Evolutionary conservation across 2,113 vertebrate genomes (phyloP).

Genomic region (Sapajus apella): DNA sequence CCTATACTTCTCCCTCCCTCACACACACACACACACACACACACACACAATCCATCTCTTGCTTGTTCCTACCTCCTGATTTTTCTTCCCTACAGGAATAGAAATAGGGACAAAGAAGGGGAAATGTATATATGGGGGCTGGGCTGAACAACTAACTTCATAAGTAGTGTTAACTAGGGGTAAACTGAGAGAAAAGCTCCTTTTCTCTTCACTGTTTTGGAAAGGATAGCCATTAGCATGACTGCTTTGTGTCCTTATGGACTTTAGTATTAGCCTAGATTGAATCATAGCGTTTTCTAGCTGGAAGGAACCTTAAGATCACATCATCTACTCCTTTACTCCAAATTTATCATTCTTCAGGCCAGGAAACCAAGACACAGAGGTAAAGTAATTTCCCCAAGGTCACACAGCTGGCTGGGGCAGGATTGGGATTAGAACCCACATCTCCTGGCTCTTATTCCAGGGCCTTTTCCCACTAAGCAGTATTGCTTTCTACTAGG

Average conservation of each 20-base stretch:
- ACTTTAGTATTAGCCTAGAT: slow-evolving; percentile 72
- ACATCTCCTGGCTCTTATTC: slow-evolving; percentile 62
- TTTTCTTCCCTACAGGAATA: slow-evolving; percentile 71
- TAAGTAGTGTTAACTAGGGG: slow-evolving; percentile 61
- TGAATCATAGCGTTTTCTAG: slow-evolving; percentile 68
- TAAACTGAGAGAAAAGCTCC: slow-evolving; percentile 68
- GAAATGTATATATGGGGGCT: slow-evolving; percentile 69
- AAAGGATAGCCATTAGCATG: slow-evolving; percentile 78
- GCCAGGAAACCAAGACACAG: slow-evolving; percentile 58
- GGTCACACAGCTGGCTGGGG: slow-evolving; percentile 57
- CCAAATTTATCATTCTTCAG: slow-evolving; percentile 50
- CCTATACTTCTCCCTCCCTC: background rate
- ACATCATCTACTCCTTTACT: slow-evolving; percentile 48
- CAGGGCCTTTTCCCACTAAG: slow-evolving; percentile 45
- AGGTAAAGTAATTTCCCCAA: slow-evolving; percentile 57
- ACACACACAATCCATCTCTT: slow-evolving; percentile 28
- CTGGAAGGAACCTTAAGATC: slow-evolving; percentile 72
- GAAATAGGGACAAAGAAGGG: slow-evolving; percentile 65
- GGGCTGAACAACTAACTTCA: slow-evolving; percentile 62
- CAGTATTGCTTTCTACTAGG: slow-evolving; percentile 24
- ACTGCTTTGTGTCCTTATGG: slow-evolving; percentile 66
- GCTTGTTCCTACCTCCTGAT: slow-evolving; percentile 68
- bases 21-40: background rate
- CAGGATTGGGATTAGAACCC: slow-evolving; percentile 68
- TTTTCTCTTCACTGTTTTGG: slow-evolving; percentile 76